A percentile compares a stretch with the other conserved stretches of the same genome.
phyloP scores from a whole-genome alignment of 2,113 vertebrate species.

The Probosciger aterrimus region DNA sequence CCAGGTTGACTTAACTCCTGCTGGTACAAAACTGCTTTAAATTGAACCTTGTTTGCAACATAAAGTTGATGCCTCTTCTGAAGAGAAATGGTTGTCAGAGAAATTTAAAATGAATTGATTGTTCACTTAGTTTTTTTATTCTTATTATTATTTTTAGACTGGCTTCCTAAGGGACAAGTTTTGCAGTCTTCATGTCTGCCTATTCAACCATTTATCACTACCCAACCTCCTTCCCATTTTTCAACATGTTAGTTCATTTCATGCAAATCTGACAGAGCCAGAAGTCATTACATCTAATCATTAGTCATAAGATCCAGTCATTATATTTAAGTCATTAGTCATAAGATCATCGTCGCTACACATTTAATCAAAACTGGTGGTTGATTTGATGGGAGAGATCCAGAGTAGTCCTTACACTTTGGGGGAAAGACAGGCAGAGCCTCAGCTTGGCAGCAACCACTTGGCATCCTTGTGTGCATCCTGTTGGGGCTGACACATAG shows the following conservation, averaged over 20 bases:
- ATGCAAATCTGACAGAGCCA: slow-evolving; percentile 29
- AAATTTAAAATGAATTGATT: background rate
- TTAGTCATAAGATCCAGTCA: slow-evolving; percentile 52
- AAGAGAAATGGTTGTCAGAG: background rate
- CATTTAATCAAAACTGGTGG: background rate
- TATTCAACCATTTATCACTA: background rate
- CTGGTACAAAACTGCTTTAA: background rate
- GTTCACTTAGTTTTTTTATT: background rate
- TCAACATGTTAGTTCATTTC: background rate
- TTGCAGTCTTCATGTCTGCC: background rate
- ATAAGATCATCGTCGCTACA: background rate
- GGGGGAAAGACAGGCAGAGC: background rate
- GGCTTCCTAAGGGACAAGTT: background rate
- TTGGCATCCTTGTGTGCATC: background rate
- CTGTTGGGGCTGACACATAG: background rate
- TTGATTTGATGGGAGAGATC: background rate
- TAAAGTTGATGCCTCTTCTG: background rate
- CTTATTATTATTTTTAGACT: background rate
- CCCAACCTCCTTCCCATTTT: background rate
- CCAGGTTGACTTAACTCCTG: background rate
- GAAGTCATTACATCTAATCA: slow-evolving; percentile 41
- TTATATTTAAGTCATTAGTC: slow-evolving; percentile 36
- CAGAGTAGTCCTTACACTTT: background rate
- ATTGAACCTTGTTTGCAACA: background rate
- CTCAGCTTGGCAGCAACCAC: background rate